A percentile compares a stretch with the other conserved stretches of the same genome.
Conservation (phyloP, 2,113 vertebrate genomes). For the Corythornis cristatus region DNA sequence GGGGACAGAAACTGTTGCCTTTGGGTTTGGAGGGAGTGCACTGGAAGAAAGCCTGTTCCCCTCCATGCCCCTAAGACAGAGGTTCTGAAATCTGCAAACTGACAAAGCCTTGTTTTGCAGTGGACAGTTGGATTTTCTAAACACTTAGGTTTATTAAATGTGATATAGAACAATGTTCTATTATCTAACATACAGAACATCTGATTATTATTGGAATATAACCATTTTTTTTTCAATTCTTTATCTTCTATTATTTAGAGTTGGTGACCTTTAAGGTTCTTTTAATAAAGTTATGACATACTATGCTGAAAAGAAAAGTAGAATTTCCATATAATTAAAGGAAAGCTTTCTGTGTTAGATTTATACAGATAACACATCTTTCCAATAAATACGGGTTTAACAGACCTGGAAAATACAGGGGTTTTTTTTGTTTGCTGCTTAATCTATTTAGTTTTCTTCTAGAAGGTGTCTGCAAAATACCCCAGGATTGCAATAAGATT, state of each 20-base stretch:
- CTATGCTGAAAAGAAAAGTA: neutral
- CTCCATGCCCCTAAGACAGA: neutral
- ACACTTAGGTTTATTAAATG: neutral
- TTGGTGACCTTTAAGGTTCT: neutral
- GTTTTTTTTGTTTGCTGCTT: neutral
- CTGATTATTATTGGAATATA: constrained; percentile 15
- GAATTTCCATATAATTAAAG: neutral
- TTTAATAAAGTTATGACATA: neutral
- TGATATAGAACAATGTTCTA: neutral
- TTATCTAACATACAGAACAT: neutral
- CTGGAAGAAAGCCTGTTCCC: neutral
- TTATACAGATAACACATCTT: neutral
- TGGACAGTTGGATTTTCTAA: neutral
- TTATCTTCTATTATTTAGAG: neutral
- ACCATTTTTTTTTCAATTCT: neutral
- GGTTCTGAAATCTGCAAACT: neutral
- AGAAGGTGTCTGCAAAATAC: constrained; percentile 30
- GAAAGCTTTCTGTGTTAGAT: neutral
- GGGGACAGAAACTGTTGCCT: neutral
- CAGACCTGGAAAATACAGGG: neutral
- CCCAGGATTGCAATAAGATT: constrained; percentile 11
- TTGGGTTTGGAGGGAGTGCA: neutral
- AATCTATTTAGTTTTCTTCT: neutral
- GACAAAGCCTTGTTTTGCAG: neutral
- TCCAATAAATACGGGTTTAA: neutral